Evolutionary conservation across 1,140 invertebrate species (phyloP).

Genomic region (Atta cephalotes): DNA sequence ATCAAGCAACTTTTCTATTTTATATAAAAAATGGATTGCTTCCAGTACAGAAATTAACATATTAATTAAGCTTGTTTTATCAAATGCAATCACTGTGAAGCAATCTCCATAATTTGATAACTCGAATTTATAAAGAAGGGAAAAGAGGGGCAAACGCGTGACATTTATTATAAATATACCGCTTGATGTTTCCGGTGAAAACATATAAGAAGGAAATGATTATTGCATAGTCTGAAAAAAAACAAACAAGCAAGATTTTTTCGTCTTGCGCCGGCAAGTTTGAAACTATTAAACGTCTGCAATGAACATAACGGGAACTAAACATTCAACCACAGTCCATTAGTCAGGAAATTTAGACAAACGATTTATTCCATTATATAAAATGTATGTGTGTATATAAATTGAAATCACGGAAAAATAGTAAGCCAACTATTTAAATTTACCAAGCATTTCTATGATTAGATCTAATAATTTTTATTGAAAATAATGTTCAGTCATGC

Average conservation of each 20-base stretch:
- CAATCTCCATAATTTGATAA: constrained; percentile 32
- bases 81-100: constrained; percentile 4
- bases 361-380: constrained; percentile 29
- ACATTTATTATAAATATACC: constrained; percentile 53
- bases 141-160: neutral
- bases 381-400: neutral
- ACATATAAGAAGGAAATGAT: constrained; percentile 33
- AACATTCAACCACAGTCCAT: constrained; percentile 8
- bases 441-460: constrained; percentile 4
- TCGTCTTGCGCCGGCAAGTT: constrained; percentile 40
- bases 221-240: neutral
- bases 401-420: constrained; percentile 20
- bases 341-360: constrained; percentile 32
- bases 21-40: neutral
- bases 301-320: constrained; percentile 36
- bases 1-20: constrained; percentile 22
- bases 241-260: constrained; percentile 27
- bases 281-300: constrained; percentile 24
- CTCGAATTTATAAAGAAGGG: neutral
- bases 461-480: constrained; percentile 13
- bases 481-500: constrained; percentile 13
- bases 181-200: constrained; percentile 70
- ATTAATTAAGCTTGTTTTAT: constrained; percentile 16
- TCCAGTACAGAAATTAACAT: constrained; percentile 34
- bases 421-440: neutral